A percentile compares a stretch with the other conserved stretches of the same genome.
Evolutionary conservation across 2,888 invertebrate species (phyloP).

Genomic region (Eupeodes luniger): DNA sequence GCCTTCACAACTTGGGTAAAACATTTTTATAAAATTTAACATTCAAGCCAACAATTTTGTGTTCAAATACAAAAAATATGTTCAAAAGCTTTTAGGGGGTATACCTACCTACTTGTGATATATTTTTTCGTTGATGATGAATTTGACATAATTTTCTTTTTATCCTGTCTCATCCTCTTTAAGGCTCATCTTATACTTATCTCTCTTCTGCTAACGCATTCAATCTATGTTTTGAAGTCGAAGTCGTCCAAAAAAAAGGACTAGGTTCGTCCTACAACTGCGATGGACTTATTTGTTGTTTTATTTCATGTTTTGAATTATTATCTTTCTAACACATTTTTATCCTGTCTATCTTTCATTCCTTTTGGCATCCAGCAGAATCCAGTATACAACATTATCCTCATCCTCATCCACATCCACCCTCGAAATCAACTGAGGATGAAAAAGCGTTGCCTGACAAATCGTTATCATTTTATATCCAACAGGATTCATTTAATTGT

Average conservation of each 20-base stretch:
- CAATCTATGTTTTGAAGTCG: constrained; percentile 21
- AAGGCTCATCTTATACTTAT: background rate
- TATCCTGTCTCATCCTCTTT: constrained; percentile 17
- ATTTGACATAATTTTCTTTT: constrained; percentile 46
- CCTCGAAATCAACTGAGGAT: constrained; percentile 25
- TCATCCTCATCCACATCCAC: background rate
- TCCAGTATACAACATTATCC: background rate
- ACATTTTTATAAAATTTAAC: constrained; percentile 15
- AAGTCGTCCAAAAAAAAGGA: background rate
- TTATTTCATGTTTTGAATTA: constrained; percentile 31
- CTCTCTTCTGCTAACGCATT: constrained; percentile 15
- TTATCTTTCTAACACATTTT: constrained; percentile 39
- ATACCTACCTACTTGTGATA: too few relatives aligned
- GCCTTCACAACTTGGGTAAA: constrained; percentile 7
- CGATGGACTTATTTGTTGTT: background rate
- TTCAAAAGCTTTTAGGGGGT: background rate
- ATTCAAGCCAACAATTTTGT: constrained; percentile 35
- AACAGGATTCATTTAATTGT: constrained; percentile 68
- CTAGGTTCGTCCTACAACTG: background rate
- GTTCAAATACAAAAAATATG: background rate
- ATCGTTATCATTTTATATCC: constrained; percentile 66
- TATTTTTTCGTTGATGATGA: constrained; percentile 9
- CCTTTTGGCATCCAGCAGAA: background rate
- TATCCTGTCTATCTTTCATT: constrained; percentile 13
- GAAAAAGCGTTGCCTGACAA: constrained; percentile 49